A percentile compares a stretch with the other conserved stretches of the same genome.
Evolutionary conservation across 2,888 invertebrate genomes (phyloP).

Genomic region (Cremastinae sp.): DNA sequence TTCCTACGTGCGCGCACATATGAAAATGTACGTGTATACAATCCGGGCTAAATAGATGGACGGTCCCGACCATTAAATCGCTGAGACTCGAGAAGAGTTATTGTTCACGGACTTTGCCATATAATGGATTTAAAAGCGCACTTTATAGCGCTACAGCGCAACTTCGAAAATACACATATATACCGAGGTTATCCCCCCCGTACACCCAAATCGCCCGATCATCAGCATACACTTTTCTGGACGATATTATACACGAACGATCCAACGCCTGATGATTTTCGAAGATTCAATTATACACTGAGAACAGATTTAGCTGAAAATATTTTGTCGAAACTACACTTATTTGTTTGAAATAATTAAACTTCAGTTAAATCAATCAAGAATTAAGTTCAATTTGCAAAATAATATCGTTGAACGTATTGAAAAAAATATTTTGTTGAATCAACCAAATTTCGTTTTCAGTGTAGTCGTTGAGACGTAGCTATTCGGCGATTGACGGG

Average conservation of each 20-base stretch:
- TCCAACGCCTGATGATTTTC: no score
- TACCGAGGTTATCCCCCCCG: constrained; percentile 13
- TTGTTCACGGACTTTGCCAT: constrained; percentile 76
- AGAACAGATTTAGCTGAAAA: no score
- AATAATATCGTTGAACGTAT: no score
- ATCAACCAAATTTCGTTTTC: no score
- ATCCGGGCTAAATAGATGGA: constrained; percentile 75
- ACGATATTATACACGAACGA: neutral
- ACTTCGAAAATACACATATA: constrained; percentile 28
- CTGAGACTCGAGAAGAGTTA: constrained; percentile 79
- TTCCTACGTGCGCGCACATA: neutral
- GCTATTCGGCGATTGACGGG: no score
- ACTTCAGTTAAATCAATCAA: no score
- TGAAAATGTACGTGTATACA: constrained; percentile 4
- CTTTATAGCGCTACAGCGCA: constrained; percentile 48
- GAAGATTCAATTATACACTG: no score
- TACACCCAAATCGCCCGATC: constrained; percentile 34
- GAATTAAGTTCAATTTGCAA: no score
- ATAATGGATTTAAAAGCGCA: constrained; percentile 74
- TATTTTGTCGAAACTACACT: no score
- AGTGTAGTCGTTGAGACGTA: no score
- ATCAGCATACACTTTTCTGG: constrained; percentile 13
- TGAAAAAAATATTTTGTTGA: no score
- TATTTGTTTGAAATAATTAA: no score
- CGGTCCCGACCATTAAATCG: constrained; percentile 76